Evolutionary conservation across 2,113 vertebrate species (phyloP).

Genomic region (Dissostichus mawsoni): DNA sequence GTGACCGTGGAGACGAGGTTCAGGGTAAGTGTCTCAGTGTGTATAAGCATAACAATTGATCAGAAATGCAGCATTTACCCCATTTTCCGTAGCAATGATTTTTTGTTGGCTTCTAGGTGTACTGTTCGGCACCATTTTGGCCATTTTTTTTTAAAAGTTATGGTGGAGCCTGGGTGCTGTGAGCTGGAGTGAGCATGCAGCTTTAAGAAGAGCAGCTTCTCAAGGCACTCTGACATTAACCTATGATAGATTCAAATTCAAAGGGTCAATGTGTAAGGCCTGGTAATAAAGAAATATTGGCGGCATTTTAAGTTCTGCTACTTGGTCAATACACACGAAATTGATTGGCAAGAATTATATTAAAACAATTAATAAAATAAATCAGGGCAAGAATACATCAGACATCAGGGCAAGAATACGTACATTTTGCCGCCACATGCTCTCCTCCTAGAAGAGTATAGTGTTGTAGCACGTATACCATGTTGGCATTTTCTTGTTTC

Average conservation of each 20-base stretch:
- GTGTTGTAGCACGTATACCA: no score
- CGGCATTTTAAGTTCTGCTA: no score
- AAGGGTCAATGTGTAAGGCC: background rate
- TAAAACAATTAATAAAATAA: no score
- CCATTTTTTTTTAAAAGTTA: background rate
- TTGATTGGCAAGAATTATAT: no score
- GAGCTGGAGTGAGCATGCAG: background rate
- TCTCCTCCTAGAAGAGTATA: no score
- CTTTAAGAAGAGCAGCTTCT: background rate
- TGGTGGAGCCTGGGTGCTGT: background rate
- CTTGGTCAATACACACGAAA: no score
- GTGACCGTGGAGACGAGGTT: constrained; percentile 32
- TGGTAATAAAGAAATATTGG: no score
- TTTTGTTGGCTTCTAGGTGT: background rate
- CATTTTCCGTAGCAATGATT: background rate
- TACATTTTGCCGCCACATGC: no score
- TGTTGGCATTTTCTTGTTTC: no score
- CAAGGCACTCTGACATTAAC: background rate
- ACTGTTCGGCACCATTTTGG: background rate
- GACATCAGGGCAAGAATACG: no score
- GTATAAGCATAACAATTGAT: no score
- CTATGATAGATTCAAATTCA: background rate
- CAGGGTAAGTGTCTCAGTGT: constrained; percentile 60
- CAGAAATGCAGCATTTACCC: background rate
- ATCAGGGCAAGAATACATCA: no score